Evolutionary conservation across 53 echinoderm and acorn worm genomes (phyloP), one percentile per base, ranked within the genome.

Genomic region (Mesocentrotus franciscanus): DNA sequence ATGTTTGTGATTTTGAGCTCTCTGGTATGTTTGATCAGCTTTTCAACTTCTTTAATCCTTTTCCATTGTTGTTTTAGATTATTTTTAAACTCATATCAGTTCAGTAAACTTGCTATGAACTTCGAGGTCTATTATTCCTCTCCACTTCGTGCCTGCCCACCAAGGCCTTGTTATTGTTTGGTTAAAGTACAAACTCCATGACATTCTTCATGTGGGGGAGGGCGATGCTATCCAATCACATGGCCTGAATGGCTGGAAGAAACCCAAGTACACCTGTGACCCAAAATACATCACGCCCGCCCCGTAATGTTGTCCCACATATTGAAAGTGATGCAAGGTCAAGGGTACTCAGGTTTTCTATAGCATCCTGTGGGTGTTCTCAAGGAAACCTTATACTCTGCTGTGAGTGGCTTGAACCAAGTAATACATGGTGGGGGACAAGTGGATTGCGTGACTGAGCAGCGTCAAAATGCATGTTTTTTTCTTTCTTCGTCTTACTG

Each of bases 271-370:
- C 91, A 91, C 64, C 66, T 91, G 36, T 66, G 91, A 91, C 91
- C 66, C 64, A 61, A 91, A 91, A 91, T 64, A 91, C 61, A 66
- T 64, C 91, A 91, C 91, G 20, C 68, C 91, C 14, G 35, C 66
- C 68, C 91, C 14, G 35, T 66, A 91, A 91, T 91, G 91, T 91
- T 91, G 91, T 91, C 91, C 91, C 91, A 91, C 91, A 61, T 64
- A 91, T 29, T 91, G 91, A 61, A 91, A 91, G 14, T 26, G 64
- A 58, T 66, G 91, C 39, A 91, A 34, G 91, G 91, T 91, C 91
- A 91, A 91, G 91, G 91, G 64, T 61, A 91, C 87, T 87, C 58
- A 11, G 87, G 87, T 87, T 87, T 87, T 87, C 58, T 35, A 58
- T 87, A 58, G 49, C 87, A 8, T 20, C 81, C 81, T 9, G 27